Base-by-base conservation (phyloP, 2,888 invertebrate genomes). In the Pyralis farinalis region DNA sequence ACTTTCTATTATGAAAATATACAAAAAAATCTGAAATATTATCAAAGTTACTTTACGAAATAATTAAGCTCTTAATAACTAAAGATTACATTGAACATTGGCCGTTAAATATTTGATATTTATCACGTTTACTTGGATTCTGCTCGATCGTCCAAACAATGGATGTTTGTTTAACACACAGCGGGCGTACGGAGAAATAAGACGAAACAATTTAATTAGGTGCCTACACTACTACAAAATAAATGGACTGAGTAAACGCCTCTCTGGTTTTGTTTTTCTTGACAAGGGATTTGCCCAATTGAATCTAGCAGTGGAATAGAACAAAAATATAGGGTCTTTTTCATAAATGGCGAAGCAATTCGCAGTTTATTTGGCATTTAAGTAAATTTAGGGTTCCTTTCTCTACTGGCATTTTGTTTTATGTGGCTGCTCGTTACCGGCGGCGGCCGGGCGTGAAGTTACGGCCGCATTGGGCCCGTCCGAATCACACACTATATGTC, bases 281-380 rank as follows among this genome's bases (percentile, higher is more conserved):
- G 42, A 45, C 45, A 31, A 45, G 42, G 45, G 40, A 37, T 32
- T 12, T 28, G 22, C 37, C 28, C 37, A 42, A 37, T 42, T 37
- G 39, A 37, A 22, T 35, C 37, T 16, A 47, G 49, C 42, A 51
- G 54, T 57, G 43, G 52, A 54, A 50, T 47, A 50, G 54, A 55
- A 57, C 48, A 48, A 48, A 62, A 69, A 70, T 58, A 61, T 58
- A 48, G 58, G 60, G 60, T 60, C 46, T 65, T 68, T 70, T 76
- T 77, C 74, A 76, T 78, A 86, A 86, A 86, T 79, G 82, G 75
- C 79, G 76, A 68, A 81, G 77, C 79, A 74, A 84, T 88, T 86
- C 79, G 70, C 85, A 83, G 84, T 83, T 84, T 87, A 83, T 83
- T 82, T 83, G 83, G 84, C 85, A 85, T 85, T 85, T 83, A 84